A percentile compares a stretch with the other conserved stretches of the same genome.
phyloP scores from a whole-genome alignment of 1,140 invertebrate genomes.

The Fragariocoptes setiger region DNA sequence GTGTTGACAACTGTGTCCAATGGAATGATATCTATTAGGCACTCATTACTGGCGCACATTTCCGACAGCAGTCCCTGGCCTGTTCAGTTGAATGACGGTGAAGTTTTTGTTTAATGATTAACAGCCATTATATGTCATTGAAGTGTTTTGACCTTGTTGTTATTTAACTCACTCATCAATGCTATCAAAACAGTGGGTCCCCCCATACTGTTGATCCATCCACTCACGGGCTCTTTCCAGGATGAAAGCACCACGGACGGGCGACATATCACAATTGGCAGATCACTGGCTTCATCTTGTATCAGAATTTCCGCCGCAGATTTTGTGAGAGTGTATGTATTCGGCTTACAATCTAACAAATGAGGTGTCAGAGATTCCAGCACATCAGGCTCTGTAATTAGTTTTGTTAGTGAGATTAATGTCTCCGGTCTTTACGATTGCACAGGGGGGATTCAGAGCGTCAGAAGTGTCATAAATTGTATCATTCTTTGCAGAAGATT shows the following conservation, averaged over 20 bases:
- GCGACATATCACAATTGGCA: constrained; percentile 6
- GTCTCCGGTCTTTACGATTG: constrained; percentile 10
- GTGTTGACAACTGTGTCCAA: constrained; percentile 67
- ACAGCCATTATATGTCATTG: too few species aligned
- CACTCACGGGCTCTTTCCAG: neutral
- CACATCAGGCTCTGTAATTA: constrained; percentile 21
- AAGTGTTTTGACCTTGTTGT: too few species aligned
- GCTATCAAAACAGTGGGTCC: constrained; percentile 78
- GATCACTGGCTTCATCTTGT: constrained; percentile 24
- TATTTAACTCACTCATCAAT: constrained; percentile 17
- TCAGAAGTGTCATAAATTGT: too few species aligned
- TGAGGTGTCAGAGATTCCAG: constrained; percentile 16
- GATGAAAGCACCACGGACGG: constrained; percentile 5
- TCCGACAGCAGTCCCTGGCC: constrained; percentile 41
- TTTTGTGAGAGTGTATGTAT: constrained; percentile 55
- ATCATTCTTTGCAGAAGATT: too few species aligned
- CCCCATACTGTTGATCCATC: constrained; percentile 77
- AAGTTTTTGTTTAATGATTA: too few species aligned
- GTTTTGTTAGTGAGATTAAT: constrained; percentile 13
- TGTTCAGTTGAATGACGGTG: too few species aligned
- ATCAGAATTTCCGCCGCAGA: constrained; percentile 39
- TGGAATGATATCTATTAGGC: constrained; percentile 70
- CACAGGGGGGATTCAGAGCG: too few species aligned
- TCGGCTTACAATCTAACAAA: constrained; percentile 30
- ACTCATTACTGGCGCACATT: constrained; percentile 33